These are phyloP conservation scores for Callopanchax toddi DNA, from an alignment of 2,113 vertebrate species.

Conservation along the genomic window DNA sequence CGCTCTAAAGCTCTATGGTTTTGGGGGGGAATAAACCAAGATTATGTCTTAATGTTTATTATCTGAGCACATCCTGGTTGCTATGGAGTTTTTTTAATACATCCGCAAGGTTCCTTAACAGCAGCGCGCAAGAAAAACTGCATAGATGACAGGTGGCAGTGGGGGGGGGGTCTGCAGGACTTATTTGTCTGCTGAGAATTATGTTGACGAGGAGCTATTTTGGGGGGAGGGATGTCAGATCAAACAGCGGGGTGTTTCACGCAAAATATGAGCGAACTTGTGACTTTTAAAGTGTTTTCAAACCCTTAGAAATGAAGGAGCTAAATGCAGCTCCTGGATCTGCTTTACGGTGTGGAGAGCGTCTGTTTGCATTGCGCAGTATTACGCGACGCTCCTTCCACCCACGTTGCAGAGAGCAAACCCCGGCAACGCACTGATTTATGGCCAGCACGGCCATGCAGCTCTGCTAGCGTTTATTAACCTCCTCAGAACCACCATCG, in stretches of 20 bases:
- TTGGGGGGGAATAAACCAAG: neutral
- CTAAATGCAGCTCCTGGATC: constrained; percentile 21
- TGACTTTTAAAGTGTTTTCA: constrained; percentile 8
- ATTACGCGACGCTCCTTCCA: constrained; percentile 77
- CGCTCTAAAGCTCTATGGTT: neutral
- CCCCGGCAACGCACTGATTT: constrained; percentile 38
- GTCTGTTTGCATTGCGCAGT: constrained; percentile 78
- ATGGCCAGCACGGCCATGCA: constrained; percentile 31
- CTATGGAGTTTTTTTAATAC: constrained; percentile 12
- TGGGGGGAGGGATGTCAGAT: constrained; percentile 6
- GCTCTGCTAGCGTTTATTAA: constrained; percentile 5
- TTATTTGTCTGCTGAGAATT: constrained; percentile 51
- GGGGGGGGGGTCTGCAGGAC: constrained; percentile 62
- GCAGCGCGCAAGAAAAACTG: constrained; percentile 15
- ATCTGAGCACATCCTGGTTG: constrained; percentile 2
- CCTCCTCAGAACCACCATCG: constrained; percentile 29
- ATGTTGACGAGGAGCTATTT: constrained; percentile 59
- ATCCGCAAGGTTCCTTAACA: constrained; percentile 15
- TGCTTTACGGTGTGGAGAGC: constrained; percentile 60
- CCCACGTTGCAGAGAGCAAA: constrained; percentile 76
- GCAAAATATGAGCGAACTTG: constrained; percentile 22
- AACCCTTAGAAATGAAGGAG: neutral
- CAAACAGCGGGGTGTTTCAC: constrained; percentile 15
- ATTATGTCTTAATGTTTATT: too few species aligned
- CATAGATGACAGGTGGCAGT: constrained; percentile 67